Percentiles rank a stretch among this genome's conserved stretches.
These are phyloP conservation scores for Cuculus canorus DNA, from an alignment of 2,797 vertebrate species.

Conservation along the genomic window DNA sequence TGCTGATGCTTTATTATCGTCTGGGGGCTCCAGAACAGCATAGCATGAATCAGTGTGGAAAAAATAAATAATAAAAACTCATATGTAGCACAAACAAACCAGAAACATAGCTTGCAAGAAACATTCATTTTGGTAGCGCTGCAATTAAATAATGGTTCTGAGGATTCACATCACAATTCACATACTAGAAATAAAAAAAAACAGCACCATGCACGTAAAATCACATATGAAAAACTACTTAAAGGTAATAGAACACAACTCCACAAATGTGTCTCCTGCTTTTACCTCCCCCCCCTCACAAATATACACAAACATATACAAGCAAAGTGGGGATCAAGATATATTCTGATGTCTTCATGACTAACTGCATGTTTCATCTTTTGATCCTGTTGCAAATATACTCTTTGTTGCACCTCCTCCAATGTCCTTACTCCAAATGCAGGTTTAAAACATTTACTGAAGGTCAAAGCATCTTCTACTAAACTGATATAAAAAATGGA, in stretches of 20 bases:
- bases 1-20: constrained; percentile 68
- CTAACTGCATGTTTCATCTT: neutral
- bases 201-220: neutral
- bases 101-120: neutral
- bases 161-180: no score
- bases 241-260: neutral
- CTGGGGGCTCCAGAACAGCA: constrained; percentile 53
- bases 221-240: neutral
- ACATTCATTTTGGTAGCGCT: neutral
- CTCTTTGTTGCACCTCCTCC: neutral
- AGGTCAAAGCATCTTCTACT: neutral
- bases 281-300: neutral
- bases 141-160: neutral
- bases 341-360: neutral
- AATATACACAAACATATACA: neutral
- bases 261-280: neutral
- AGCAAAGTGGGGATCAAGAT: neutral
- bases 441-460: neutral
- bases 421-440: neutral
- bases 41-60: constrained; percentile 14
- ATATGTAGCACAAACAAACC: constrained; percentile 7
- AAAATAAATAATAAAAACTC: constrained; percentile 50
- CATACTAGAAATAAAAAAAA: neutral
- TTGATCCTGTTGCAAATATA: neutral
- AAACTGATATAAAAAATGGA: neutral